Conservation (phyloP, 1,140 invertebrate genomes). For the Drosophila pachea region DNA sequence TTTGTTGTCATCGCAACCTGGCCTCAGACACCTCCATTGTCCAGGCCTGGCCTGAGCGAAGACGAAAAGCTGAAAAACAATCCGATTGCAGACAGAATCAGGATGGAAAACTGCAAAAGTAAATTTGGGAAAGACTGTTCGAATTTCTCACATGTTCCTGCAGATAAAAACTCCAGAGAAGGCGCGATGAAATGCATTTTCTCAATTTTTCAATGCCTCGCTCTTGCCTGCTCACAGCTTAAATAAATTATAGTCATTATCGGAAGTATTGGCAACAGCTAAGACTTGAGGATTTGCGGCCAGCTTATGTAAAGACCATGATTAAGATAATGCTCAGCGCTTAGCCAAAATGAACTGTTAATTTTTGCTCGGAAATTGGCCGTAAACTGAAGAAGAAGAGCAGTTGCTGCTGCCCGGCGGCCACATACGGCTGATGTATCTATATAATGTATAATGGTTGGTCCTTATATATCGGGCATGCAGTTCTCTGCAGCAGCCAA, state of each 20-base stretch:
- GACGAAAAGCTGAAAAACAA: no score
- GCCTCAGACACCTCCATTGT: no score
- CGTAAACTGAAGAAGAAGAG: not conserved
- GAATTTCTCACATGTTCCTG: no score
- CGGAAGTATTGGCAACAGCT: not conserved
- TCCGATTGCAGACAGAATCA: no score
- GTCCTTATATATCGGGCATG: not conserved
- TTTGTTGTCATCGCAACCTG: no score
- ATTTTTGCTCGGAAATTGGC: slow-evolving; percentile 33
- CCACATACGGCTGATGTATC: slow-evolving; percentile 24
- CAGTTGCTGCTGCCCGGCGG: not conserved
- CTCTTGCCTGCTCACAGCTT: no score
- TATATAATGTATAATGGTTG: not conserved
- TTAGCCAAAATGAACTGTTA: slow-evolving; percentile 34
- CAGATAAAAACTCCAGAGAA: no score
- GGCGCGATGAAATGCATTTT: no score
- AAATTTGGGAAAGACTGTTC: no score
- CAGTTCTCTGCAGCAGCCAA: slow-evolving; percentile 34
- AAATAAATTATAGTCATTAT: slow-evolving; percentile 5
- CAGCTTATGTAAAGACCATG: not conserved
- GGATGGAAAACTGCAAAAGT: no score
- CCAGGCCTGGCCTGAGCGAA: no score
- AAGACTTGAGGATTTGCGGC: not conserved
- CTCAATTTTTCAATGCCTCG: no score
- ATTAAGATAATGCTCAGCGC: slow-evolving; percentile 7